Evolutionary conservation across 2,113 vertebrate species (phyloP), one percentile per base, ranked within the genome.

Genomic region (Herpetotheres cachinnans): DNA sequence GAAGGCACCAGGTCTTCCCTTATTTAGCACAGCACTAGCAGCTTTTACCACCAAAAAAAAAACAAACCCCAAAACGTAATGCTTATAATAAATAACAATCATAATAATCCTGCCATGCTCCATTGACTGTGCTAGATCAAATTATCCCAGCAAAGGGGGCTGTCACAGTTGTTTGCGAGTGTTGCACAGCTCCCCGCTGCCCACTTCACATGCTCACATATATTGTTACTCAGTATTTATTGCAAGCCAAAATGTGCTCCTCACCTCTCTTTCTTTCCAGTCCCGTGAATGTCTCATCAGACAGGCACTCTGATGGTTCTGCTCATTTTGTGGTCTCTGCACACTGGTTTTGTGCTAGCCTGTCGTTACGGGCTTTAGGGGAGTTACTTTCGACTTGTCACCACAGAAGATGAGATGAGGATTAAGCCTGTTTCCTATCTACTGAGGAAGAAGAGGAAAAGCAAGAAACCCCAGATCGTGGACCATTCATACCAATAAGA

Each of bases 401-500:
- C 20, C 32, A 34, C 9, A 19, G 40, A 65, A 55, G 32, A 44
- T 26, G 46, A 70, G 32, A 17, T 59, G 22, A 89, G 26, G 5
- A 27, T 58, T 50, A 44, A 88, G 17, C 34, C 32, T 67, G 30
- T 44, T 82, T 15, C 42, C 42, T 32, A 25, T 73, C 77, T 69
- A 47, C 24, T 0, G 0, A 73, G 46, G 25, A 70, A 65, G 49
- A 89, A 59, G 29, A 54, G 29, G 32, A 63, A 72, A 82, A 82
- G 32, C 21, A 82, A 82, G n/a, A 42, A 62, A 87, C 11, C 5
- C 15, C 44, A 38, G 29, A 20, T 63, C 26, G 73, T 47, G n/a
- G 11, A 16, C 8, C 10, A 0, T 59, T 46, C 6, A 1, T 22
- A 55, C 7, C 17, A 50, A 0, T 5, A 73, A 40, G 17, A 61